Evolutionary conservation across 2,888 invertebrate species (phyloP).

Genomic region (Lymantria dispar): DNA sequence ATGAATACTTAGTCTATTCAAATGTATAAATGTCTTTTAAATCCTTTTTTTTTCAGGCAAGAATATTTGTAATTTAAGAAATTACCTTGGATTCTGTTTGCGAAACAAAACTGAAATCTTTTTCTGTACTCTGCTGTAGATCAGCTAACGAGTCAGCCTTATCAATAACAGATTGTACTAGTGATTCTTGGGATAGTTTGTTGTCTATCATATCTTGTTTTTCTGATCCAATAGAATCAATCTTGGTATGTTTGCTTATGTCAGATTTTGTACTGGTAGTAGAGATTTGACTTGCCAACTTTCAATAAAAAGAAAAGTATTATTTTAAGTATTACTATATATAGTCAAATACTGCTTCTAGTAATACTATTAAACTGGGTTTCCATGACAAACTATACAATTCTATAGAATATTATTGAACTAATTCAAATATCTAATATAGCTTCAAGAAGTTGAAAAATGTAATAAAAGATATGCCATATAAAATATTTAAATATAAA

Average conservation of each 20-base stretch:
- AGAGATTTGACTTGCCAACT: constrained; percentile 65
- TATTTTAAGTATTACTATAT: not conserved
- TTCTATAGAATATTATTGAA: too few relatives aligned
- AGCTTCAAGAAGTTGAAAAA: too few relatives aligned
- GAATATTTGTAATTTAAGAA: not conserved
- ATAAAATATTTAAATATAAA: too few relatives aligned
- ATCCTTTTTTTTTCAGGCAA: too few relatives aligned
- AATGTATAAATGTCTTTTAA: too few relatives aligned
- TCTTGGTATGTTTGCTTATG: constrained; percentile 67
- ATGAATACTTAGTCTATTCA: too few relatives aligned
- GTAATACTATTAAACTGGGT: too few relatives aligned
- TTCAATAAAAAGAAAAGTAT: constrained; percentile 15
- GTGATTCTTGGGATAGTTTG: constrained; percentile 68
- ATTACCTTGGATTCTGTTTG: constrained; percentile 78
- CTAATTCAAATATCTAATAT: too few relatives aligned
- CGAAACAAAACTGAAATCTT: constrained; percentile 73
- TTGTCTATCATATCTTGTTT: constrained; percentile 53
- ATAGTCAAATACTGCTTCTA: too few relatives aligned
- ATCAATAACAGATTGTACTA: constrained; percentile 62
- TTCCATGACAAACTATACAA: too few relatives aligned
- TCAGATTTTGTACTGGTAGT: constrained; percentile 67
- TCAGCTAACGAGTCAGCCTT: constrained; percentile 74
- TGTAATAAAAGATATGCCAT: too few relatives aligned
- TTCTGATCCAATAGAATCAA: constrained; percentile 73
- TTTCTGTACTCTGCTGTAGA: constrained; percentile 74